Base-by-base conservation (phyloP, 2,797 vertebrate genomes). In the Phalanger gymnotis region DNA sequence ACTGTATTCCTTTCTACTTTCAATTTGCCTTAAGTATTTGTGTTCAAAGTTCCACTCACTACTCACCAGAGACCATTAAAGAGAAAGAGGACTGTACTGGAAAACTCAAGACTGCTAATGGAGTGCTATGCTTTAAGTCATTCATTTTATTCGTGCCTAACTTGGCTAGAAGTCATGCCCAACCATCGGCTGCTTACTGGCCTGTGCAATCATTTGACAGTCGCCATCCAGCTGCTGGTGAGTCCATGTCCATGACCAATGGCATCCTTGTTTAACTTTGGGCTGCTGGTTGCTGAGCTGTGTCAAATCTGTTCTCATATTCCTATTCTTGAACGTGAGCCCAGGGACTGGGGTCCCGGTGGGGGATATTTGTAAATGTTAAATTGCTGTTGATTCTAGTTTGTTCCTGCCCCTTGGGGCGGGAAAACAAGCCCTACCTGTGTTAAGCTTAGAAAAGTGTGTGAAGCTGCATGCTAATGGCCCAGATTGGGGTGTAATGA, bases 351-450 rank as follows among this genome's bases (percentile, higher is more conserved):
- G 5, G 7, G 6, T 30, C 51, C 13, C 51, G 40, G 12, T 55
- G 10, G 58, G 34, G 95, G 91, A 30, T 94, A 53, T 96, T 97
- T 96, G 73, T 93, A 96, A 95, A 95, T 93, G 90, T 73, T 92
- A 95, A 96, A 96, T 97, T 93, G 97, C 90, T 91, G 25, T 94
- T 95, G 94, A 94, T 91, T 92, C 92, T 92, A 56, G 73, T 94
- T 97, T 94, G 16, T 25, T 93, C 90, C 91, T 92, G 95, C 97
- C 97, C 87, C 94, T 93, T 94, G 97, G 97, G 89, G 97, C 91
- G 89, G 95, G 96, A 95, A 97, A 97, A 97, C 97, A 98, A 97
- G 97, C 94, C 96, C 27, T 96, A 93, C 97, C 93, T 27, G 96
- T 97, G 97, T 98, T 89, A 94, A 95, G 95, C 96, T 92, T 92